phyloP scores from a whole-genome alignment of 2,113 vertebrate species.

The Ailurus styani region DNA sequence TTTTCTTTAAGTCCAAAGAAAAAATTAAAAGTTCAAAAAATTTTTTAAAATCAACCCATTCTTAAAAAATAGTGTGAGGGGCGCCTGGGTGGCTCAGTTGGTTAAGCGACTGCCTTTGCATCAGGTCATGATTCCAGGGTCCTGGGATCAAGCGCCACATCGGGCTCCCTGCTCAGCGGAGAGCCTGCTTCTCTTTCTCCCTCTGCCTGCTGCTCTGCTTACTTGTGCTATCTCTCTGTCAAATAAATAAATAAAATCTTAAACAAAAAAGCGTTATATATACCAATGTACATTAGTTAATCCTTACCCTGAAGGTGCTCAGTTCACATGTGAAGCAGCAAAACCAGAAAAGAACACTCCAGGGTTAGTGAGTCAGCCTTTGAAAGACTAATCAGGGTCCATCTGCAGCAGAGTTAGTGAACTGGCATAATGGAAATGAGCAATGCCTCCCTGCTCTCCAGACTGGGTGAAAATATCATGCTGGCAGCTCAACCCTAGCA shows the following conservation, averaged over 20 bases:
- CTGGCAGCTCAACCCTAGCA: neutral
- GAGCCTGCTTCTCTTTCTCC: no score
- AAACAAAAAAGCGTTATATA: neutral
- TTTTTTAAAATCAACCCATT: neutral
- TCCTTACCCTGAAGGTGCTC: neutral
- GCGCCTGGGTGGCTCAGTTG: no score
- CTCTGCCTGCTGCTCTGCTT: no score
- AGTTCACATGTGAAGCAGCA: neutral
- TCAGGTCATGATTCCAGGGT: no score
- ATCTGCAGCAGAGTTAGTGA: neutral
- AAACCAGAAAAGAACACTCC: slow-evolving; percentile 5
- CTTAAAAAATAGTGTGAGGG: neutral
- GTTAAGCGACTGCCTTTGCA: no score
- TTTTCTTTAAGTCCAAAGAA: slow-evolving; percentile 26
- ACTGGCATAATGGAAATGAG: neutral
- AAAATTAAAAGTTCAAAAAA: neutral
- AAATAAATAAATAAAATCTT: no score
- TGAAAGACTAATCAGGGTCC: neutral
- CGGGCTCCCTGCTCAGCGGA: no score
- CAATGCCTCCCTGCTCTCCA: neutral
- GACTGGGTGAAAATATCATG: neutral
- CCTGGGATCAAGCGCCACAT: no score
- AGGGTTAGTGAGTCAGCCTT: neutral
- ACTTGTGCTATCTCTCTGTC: no score
- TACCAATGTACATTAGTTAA: neutral